Evolutionary conservation across 2,113 vertebrate genomes (phyloP).

Genomic region (Rhinopomastus cyanomelas): DNA sequence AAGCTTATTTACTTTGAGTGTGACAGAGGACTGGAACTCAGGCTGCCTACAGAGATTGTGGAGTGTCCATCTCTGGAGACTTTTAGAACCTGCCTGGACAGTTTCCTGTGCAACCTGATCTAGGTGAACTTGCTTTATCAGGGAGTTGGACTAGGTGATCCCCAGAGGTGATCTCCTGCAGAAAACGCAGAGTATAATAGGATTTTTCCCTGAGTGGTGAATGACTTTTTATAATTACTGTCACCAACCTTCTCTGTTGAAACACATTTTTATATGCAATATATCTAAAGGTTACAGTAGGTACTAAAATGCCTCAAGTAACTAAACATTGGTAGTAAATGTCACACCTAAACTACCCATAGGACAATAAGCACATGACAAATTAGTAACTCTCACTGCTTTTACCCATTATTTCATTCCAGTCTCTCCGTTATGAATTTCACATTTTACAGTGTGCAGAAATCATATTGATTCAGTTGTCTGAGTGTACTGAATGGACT

Average conservation of each 20-base stretch:
- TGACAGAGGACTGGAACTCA: too few species aligned
- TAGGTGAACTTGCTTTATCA: too few species aligned
- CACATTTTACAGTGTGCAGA: background rate
- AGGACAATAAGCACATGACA: background rate
- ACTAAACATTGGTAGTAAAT: background rate
- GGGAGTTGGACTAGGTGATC: too few species aligned
- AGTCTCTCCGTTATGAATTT: background rate
- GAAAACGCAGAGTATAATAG: background rate
- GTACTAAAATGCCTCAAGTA: background rate
- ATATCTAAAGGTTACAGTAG: background rate
- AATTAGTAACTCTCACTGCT: background rate
- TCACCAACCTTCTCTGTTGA: background rate
- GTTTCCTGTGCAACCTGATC: too few species aligned
- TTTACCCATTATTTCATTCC: background rate
- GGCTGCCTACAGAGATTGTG: too few species aligned
- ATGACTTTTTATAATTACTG: background rate
- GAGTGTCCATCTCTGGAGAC: too few species aligned
- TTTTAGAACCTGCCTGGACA: too few species aligned
- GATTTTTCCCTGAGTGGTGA: background rate
- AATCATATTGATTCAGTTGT: background rate
- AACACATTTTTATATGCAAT: background rate
- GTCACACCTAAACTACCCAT: background rate
- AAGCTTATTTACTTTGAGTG: too few species aligned
- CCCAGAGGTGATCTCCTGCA: background rate
- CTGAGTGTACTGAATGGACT: background rate